phyloP scores from a whole-genome alignment of 92 coral and sea anemone genomes.

The Palythoa grandis region DNA sequence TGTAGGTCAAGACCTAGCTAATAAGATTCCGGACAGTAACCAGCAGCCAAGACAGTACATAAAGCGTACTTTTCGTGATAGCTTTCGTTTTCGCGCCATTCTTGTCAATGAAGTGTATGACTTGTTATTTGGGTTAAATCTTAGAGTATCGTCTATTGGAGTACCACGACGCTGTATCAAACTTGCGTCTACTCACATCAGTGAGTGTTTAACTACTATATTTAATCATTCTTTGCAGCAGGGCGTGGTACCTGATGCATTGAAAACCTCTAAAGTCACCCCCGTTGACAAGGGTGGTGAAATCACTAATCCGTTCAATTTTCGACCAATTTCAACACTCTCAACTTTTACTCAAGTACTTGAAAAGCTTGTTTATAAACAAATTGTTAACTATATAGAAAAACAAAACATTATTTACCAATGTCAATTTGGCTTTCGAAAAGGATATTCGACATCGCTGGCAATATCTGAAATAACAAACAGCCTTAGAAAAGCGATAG shows the following conservation, averaged over 20 bases:
- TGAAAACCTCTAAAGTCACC: slow-evolving; percentile 53
- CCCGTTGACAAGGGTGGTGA: slow-evolving; percentile 65
- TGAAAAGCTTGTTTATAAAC: slow-evolving; percentile 54
- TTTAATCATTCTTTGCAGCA: slow-evolving; percentile 46
- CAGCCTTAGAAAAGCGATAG: too few species aligned
- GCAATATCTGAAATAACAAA: too few species aligned
- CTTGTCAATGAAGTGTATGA: slow-evolving; percentile 55
- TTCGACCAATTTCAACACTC: slow-evolving; percentile 59
- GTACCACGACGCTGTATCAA: slow-evolving; percentile 47
- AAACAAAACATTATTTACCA: too few species aligned
- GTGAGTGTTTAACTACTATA: slow-evolving; percentile 15
- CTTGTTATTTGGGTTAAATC: slow-evolving; percentile 31
- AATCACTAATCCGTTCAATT: slow-evolving; percentile 53
- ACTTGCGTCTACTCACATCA: slow-evolving; percentile 51
- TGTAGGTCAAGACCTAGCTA: slow-evolving; percentile 63
- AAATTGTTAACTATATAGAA: slow-evolving; percentile 45
- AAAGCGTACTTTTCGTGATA: slow-evolving; percentile 53
- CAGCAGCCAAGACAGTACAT: slow-evolving; percentile 48
- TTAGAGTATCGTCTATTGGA: slow-evolving; percentile 53
- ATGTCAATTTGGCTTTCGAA: too few species aligned
- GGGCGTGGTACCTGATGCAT: slow-evolving; percentile 51
- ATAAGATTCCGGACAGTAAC: slow-evolving; percentile 48
- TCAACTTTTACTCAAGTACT: slow-evolving; percentile 48
- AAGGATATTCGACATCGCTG: too few species aligned
- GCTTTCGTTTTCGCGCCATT: slow-evolving; percentile 62